Evolutionary conservation across 2,797 vertebrate genomes (phyloP).

Genomic region (Sebastes nivosus): DNA sequence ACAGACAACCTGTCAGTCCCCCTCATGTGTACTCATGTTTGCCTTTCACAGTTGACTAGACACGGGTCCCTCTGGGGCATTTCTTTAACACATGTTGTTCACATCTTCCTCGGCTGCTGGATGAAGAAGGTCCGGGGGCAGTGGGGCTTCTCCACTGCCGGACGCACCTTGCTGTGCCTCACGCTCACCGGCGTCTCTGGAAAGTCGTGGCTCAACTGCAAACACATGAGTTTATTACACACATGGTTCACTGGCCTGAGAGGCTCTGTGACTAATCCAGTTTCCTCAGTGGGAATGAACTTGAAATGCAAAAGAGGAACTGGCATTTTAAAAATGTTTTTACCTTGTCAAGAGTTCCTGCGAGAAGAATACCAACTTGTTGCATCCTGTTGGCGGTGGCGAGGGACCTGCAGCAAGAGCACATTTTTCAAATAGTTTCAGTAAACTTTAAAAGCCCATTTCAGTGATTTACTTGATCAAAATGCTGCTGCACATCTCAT

Average conservation of each 20-base stretch:
- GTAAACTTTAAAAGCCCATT: background rate
- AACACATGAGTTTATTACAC: slow-evolving; percentile 20
- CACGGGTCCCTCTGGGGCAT: slow-evolving; percentile 5
- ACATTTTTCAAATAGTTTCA: background rate
- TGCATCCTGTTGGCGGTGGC: slow-evolving; percentile 82
- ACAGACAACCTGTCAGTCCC: slow-evolving; percentile 27
- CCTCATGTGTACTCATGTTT: slow-evolving; percentile 44
- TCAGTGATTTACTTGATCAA: background rate
- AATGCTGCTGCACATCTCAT: background rate
- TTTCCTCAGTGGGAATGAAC: background rate
- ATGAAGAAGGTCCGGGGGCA: slow-evolving; percentile 84
- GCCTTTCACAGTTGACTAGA: slow-evolving; percentile 40
- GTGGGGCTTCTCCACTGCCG: slow-evolving; percentile 87
- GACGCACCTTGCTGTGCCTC: slow-evolving; percentile 87
- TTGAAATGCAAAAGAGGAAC: background rate
- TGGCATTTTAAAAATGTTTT: background rate
- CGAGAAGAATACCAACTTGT: slow-evolving; percentile 81
- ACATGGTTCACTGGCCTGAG: background rate
- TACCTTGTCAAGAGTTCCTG: slow-evolving; percentile 89
- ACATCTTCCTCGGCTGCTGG: slow-evolving; percentile 94
- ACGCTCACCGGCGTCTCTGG: slow-evolving; percentile 87
- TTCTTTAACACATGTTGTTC: slow-evolving; percentile 40
- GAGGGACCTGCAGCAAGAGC: slow-evolving; percentile 65
- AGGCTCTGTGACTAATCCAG: background rate
- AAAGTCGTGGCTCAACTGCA: slow-evolving; percentile 89